Conservation (phyloP, 2,797 vertebrate species). For the Hirundo rustica region DNA sequence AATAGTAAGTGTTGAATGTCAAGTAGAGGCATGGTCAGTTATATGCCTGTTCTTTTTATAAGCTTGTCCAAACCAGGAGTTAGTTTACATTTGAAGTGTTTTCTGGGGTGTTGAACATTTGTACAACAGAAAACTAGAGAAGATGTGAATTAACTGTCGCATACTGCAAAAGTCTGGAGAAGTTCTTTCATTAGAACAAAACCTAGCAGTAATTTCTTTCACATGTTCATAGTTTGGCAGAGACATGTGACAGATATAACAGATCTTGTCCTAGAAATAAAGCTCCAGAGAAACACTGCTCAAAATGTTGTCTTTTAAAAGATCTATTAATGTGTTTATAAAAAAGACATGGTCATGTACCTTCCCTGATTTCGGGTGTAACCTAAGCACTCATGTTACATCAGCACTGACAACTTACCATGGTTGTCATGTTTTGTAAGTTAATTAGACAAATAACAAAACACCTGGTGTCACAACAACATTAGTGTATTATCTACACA, state of each 20-base stretch:
- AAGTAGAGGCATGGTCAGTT: neutral
- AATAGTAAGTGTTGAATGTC: neutral
- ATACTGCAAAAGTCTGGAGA: neutral
- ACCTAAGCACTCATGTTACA: neutral
- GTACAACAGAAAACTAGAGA: neutral
- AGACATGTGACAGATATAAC: neutral
- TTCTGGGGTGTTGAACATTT: neutral
- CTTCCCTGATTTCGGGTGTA: neutral
- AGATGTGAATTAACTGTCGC: neutral
- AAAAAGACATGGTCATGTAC: neutral
- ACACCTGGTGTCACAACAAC: neutral
- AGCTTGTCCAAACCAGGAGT: neutral
- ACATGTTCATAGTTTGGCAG: neutral
- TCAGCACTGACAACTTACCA: neutral
- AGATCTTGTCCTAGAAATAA: neutral
- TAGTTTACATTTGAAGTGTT: neutral
- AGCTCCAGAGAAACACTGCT: neutral
- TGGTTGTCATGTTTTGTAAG: neutral
- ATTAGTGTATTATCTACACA: neutral
- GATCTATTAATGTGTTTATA: neutral
- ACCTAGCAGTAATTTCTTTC: neutral
- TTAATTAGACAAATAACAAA: neutral
- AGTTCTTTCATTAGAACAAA: slow-evolving; percentile 8
- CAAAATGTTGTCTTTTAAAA: neutral
- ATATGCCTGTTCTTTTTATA: neutral